phyloP scores from a whole-genome alignment of 1,140 invertebrate species.

The Phocides pigmalion region DNA sequence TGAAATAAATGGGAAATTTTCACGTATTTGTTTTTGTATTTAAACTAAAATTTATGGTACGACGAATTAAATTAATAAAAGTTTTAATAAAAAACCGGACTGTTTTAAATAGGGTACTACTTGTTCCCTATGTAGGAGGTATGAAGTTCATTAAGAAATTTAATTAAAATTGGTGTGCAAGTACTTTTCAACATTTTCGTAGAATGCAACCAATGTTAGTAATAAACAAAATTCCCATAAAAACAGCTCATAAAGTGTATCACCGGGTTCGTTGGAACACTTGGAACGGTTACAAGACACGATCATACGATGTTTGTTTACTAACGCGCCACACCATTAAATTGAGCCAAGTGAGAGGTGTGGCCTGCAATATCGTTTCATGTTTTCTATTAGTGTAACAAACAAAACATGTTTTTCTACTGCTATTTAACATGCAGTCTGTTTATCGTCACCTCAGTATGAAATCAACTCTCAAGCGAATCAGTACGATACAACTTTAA shows the following conservation, averaged over 20 bases:
- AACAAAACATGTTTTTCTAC: slow-evolving; percentile 69
- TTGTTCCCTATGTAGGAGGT: too few relatives aligned
- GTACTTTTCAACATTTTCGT: too few relatives aligned
- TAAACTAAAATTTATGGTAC: too few relatives aligned
- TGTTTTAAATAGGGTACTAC: too few relatives aligned
- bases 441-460: slow-evolving; percentile 41
- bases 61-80: too few relatives aligned
- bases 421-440: slow-evolving; percentile 56
- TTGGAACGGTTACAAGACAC: slow-evolving; percentile 62
- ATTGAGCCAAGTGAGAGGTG: slow-evolving; percentile 61
- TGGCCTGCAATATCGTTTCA: slow-evolving; percentile 54
- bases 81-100: too few relatives aligned
- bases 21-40: too few relatives aligned
- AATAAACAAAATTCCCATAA: not conserved
- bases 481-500: slow-evolving; percentile 6
- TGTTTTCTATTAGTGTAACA: slow-evolving; percentile 32
- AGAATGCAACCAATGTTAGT: too few relatives aligned
- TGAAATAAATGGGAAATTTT: too few relatives aligned
- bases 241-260: slow-evolving; percentile 20
- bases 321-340: slow-evolving; percentile 51
- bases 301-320: slow-evolving; percentile 78
- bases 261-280: slow-evolving; percentile 30
- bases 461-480: slow-evolving; percentile 36
- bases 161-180: too few relatives aligned
- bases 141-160: too few relatives aligned